Conservation (phyloP, 2,797 vertebrate species). For the Buceros bicornis region DNA sequence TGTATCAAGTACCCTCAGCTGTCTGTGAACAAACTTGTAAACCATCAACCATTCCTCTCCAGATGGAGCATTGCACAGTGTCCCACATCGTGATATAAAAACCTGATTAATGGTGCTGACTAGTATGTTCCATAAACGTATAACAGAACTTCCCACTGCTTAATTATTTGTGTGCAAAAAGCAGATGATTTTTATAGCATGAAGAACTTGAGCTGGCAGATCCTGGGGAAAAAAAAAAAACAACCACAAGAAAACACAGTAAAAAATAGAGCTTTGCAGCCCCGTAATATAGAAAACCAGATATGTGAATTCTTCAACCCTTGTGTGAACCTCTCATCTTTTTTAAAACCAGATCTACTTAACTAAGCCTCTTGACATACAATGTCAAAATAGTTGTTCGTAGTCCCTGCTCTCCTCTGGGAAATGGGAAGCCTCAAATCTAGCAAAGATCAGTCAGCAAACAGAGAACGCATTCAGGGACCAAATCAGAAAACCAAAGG, state of each 20-base stretch:
- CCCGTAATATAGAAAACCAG: background rate
- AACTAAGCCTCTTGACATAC: background rate
- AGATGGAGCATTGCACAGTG: background rate
- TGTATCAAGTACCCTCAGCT: background rate
- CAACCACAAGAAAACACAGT: background rate
- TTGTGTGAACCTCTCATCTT: background rate
- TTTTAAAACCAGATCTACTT: background rate
- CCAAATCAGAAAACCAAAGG: background rate
- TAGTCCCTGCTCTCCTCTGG: background rate
- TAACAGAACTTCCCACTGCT: background rate
- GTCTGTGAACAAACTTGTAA: background rate
- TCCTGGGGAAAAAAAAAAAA: accelerated
- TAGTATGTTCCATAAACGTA: background rate
- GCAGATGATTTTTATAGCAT: background rate
- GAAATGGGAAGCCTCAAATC: background rate
- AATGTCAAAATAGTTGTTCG: background rate
- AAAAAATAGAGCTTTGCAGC: background rate
- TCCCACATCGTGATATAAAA: background rate
- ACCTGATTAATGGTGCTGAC: background rate
- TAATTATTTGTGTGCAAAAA: background rate
- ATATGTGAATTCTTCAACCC: background rate
- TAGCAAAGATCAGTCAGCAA: background rate
- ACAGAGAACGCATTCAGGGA: background rate
- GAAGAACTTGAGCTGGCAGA: background rate
- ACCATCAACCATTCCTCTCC: background rate